phyloP scores from a whole-genome alignment of 2,888 invertebrate species.

The Tetragonula carbonaria region DNA sequence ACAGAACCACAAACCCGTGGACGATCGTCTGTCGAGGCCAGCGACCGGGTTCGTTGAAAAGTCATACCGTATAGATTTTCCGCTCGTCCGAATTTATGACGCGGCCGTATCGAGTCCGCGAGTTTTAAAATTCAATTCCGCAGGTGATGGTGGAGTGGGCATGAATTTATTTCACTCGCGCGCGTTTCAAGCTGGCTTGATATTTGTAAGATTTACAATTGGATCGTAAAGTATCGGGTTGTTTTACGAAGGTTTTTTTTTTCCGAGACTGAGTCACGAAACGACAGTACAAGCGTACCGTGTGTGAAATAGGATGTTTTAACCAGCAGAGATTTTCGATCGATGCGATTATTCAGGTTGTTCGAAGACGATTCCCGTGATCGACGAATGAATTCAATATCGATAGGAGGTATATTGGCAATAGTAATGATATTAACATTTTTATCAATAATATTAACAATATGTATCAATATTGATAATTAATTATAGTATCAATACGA shows the following conservation, averaged over 20 bases:
- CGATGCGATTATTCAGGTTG: not conserved
- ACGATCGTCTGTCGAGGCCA: not conserved
- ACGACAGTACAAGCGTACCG: not conserved
- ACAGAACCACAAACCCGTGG: not conserved
- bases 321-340: not conserved
- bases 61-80: conserved; percentile 24
- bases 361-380: not conserved
- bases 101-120: not conserved
- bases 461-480: too few relatives aligned
- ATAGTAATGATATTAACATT: too few relatives aligned
- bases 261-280: not conserved
- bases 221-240: not conserved
- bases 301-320: not conserved
- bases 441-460: too few relatives aligned
- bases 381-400: not conserved
- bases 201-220: conserved; percentile 16
- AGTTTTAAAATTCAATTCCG: conserved; percentile 26
- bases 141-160: not conserved
- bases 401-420: too few relatives aligned
- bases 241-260: not conserved
- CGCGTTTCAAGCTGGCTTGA: not conserved
- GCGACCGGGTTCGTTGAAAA: conserved; percentile 5
- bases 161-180: conserved; percentile 10
- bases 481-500: too few relatives aligned
- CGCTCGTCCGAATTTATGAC: conserved; percentile 18